These are phyloP conservation scores for Eufriesea mexicana DNA, from an alignment of 1,140 invertebrate genomes.

Conservation along the genomic window DNA sequence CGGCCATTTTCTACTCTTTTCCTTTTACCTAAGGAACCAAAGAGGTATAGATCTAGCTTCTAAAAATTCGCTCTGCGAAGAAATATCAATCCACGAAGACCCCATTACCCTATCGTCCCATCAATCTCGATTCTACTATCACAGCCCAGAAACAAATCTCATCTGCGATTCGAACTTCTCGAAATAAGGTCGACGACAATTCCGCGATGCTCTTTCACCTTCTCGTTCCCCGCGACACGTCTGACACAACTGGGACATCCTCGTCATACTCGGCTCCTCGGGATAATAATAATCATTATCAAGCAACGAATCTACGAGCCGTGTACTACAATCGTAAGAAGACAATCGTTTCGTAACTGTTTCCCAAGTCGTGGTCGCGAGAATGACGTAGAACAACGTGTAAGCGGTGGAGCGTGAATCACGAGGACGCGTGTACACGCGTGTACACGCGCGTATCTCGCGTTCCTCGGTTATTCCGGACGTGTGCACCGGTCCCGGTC, in stretches of 20 bases:
- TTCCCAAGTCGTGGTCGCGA: background rate
- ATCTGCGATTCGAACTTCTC: too few relatives aligned
- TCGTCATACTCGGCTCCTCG: background rate
- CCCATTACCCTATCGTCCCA: too few relatives aligned
- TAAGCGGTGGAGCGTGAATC: background rate
- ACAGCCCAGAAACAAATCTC: too few relatives aligned
- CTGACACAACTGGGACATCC: background rate
- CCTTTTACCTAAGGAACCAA: too few relatives aligned
- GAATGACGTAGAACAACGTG: background rate
- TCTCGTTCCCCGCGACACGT: background rate
- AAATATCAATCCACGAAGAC: too few relatives aligned
- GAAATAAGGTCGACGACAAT: slow-evolving; percentile 3
- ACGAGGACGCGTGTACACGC: too few relatives aligned
- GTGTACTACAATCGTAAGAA: background rate
- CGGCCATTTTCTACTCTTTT: too few relatives aligned
- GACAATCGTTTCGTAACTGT: slow-evolving; percentile 26
- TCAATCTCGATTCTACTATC: too few relatives aligned
- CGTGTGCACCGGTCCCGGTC: background rate
- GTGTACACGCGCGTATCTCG: background rate
- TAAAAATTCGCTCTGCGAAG: too few relatives aligned
- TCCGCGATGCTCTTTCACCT: background rate
- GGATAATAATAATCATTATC: slow-evolving; percentile 34
- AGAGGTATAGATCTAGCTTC: too few relatives aligned
- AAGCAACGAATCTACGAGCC: background rate
- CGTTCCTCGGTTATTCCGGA: background rate